These are phyloP conservation scores for Cheilosia vernalis DNA, from an alignment of 2,888 invertebrate species.

Conservation along the genomic window DNA sequence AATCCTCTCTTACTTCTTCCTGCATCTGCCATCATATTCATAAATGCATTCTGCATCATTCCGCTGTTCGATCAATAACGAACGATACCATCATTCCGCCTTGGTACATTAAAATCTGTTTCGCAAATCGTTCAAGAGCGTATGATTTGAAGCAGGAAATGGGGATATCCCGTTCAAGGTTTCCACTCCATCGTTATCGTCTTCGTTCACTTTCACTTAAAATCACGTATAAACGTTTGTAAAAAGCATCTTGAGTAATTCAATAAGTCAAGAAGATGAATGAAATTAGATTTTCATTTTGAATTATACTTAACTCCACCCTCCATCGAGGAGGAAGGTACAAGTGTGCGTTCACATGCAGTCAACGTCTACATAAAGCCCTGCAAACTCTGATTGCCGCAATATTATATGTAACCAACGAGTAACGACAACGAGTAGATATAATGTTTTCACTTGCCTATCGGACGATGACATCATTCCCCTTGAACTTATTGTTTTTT, in stretches of 20 bases:
- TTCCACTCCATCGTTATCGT: conserved; percentile 8
- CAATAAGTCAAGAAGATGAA: conserved; percentile 54
- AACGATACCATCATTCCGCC: too few species aligned
- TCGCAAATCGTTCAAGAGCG: not conserved
- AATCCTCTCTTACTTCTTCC: too few species aligned
- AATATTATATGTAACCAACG: not conserved
- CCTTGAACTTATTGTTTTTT: conserved; percentile 65
- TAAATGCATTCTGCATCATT: not conserved
- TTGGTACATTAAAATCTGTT: not conserved
- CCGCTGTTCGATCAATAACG: not conserved
- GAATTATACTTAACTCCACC: not conserved
- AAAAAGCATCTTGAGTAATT: conserved; percentile 48
- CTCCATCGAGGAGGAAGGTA: conserved; percentile 2
- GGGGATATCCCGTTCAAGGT: conserved; percentile 22
- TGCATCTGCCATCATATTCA: too few species aligned
- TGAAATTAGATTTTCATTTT: conserved; percentile 30
- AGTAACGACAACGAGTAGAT: conserved; percentile 18
- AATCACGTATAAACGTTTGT: conserved; percentile 16
- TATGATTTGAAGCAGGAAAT: not conserved
- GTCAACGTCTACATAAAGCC: conserved; percentile 48
- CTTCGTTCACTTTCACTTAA: conserved; percentile 25
- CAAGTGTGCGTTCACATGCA: conserved; percentile 41
- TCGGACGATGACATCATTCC: conserved; percentile 71
- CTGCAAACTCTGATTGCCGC: conserved; percentile 43
- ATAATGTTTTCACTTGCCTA: conserved; percentile 43